Evolutionary conservation across 1,140 invertebrate species (phyloP).

Genomic region (Sycobia sp.): DNA sequence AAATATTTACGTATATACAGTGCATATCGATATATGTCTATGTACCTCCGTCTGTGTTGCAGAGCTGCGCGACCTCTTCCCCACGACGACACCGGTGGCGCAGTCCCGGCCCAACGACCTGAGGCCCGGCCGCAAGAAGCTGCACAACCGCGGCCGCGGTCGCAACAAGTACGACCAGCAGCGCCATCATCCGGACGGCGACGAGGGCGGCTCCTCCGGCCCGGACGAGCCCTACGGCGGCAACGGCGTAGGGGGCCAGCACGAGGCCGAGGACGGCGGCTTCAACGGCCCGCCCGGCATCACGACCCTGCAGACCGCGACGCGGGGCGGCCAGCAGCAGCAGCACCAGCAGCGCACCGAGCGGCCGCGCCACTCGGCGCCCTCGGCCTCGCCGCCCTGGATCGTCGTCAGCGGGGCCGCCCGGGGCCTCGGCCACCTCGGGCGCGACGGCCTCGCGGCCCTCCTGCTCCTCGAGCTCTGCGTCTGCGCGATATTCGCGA

Average conservation of each 20-base stretch:
- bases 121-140: slow-evolving; percentile 24
- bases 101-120: slow-evolving; percentile 27
- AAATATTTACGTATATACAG: too few relatives aligned
- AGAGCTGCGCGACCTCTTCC: slow-evolving; percentile 25
- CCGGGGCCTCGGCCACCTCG: too few relatives aligned
- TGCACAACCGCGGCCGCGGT: not conserved
- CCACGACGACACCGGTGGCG: slow-evolving; percentile 21
- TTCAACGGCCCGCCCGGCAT: not conserved
- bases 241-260: not conserved
- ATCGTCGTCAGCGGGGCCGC: not conserved
- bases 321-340: not conserved
- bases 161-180: slow-evolving; percentile 1
- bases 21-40: too few relatives aligned
- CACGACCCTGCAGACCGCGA: slow-evolving; percentile 15
- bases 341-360: slow-evolving; percentile 25
- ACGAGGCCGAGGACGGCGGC: not conserved
- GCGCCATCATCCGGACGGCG: not conserved
- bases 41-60: too few relatives aligned
- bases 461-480: not conserved
- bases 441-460: too few relatives aligned
- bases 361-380: not conserved
- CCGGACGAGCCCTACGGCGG: too few relatives aligned
- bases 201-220: not conserved
- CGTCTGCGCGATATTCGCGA: not conserved
- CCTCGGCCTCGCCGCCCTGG: slow-evolving; percentile 19